Evolutionary conservation across 2,797 vertebrate species (phyloP).

Genomic region (Anguilla obscura): DNA sequence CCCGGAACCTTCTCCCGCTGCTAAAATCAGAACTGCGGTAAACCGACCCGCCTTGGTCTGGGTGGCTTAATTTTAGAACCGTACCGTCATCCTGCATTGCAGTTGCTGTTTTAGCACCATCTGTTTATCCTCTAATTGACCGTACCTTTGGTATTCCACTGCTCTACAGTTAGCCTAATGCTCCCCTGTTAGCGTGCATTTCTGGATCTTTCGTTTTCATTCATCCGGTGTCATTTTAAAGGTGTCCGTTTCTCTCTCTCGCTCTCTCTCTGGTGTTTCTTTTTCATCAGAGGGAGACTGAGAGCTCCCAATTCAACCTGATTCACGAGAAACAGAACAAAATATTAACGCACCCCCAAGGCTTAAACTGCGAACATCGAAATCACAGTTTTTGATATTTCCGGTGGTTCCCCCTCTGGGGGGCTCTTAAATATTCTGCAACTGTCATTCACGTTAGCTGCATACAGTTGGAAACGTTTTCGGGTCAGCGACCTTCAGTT

Average conservation of each 20-base stretch:
- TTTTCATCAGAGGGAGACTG: neutral
- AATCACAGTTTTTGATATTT: neutral
- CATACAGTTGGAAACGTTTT: neutral
- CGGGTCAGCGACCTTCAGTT: conserved; percentile 24
- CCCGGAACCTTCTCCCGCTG: neutral
- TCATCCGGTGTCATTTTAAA: neutral
- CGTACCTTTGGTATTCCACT: neutral
- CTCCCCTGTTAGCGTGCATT: neutral
- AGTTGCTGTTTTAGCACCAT: neutral
- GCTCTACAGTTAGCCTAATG: neutral
- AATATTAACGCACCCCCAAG: neutral
- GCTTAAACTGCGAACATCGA: no score
- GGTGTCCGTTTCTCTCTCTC: neutral
- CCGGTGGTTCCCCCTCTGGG: neutral
- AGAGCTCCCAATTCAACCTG: neutral
- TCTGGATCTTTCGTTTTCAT: neutral
- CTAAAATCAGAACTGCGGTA: conserved; percentile 2
- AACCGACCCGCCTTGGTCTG: neutral
- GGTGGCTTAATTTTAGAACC: neutral
- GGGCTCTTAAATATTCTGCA: conserved; percentile 3
- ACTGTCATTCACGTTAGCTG: neutral
- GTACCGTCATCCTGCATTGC: neutral
- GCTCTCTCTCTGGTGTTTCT: neutral
- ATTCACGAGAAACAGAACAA: neutral
- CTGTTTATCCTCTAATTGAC: neutral